Base-by-base conservation (phyloP, 2,113 vertebrate genomes). In the Pangasianodon hypophthalmus region DNA sequence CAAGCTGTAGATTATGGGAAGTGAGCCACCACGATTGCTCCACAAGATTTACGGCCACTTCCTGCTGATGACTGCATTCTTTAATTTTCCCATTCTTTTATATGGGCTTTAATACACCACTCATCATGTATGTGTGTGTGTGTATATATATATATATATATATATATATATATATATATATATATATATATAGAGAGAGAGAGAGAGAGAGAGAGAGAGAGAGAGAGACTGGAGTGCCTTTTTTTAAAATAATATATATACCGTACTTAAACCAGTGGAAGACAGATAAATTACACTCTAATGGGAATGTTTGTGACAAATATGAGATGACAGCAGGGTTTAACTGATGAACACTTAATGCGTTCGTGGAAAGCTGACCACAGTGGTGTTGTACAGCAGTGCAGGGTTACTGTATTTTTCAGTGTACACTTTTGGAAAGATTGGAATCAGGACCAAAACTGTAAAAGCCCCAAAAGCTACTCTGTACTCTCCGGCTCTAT, bases 41-140 rank as follows among this genome's bases (percentile, higher is more conserved):
- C 41, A 54, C 44, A 79, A 90, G 82, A 90, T 83, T 86, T 90
- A 88, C 80, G 52, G 50, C 44, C n/a, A 32, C 37, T 88, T 73
- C 21, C 54, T 6, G 26, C 56, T 58, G 48, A 77, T 56, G 46
- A 64, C 71, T 87, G 48, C n/a, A 6, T 81, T 32, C 37, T 81
- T 84, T 88, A 77, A 90, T 88, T 90, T 90, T 41, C 77, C 56
- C 26, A 9, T 83, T 91, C 84, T 90, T 54, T 41, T 75, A 67
- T 52, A 26, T 62, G 46, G 32, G 54, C 24, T 77, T 37, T 87
- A 86, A 62, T 90, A 73, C 64, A 44, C 9, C 21, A 87, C 60
- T 84, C 10, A 71, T 89, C 67, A 18, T 4, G 14, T 32, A 54
- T 2, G 10, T 54, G 7, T 52, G 11, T 10, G 18, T 67, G 21